Conservation (phyloP, 1,140 invertebrate species). For the Octopus sinensis region DNA sequence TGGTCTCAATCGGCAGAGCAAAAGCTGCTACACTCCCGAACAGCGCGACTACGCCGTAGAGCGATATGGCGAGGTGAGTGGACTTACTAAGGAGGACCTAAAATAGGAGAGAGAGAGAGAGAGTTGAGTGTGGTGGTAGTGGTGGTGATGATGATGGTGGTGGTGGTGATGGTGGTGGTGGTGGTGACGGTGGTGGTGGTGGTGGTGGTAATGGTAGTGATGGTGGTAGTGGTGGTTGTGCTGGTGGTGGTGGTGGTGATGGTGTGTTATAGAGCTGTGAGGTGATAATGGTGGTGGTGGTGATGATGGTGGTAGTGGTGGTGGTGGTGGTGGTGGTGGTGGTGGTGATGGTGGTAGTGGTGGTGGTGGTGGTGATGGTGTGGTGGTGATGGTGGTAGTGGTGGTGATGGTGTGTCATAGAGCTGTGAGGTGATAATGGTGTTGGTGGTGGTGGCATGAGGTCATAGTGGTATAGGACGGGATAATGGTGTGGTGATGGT, state of each 20-base stretch:
- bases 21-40: slow-evolving; percentile 49
- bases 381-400: too few species aligned
- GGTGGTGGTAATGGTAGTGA: background rate
- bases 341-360: too few species aligned
- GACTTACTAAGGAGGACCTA: slow-evolving; percentile 54
- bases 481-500: too few species aligned
- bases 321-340: too few species aligned
- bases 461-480: too few species aligned
- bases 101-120: slow-evolving; percentile 14
- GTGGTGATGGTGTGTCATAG: too few species aligned
- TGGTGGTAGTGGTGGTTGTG: background rate
- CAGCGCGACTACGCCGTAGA: slow-evolving; percentile 51
- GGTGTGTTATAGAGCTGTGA: background rate
- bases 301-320: too few species aligned
- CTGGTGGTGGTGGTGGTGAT: background rate
- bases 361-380: too few species aligned
- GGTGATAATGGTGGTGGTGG: background rate
- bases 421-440: too few species aligned
- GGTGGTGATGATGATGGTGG: background rate
- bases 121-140: background rate
- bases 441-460: too few species aligned
- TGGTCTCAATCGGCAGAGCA: slow-evolving; percentile 57
- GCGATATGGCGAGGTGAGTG: slow-evolving; percentile 50
- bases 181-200: too few species aligned
- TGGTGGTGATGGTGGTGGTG: too few species aligned